Evolutionary conservation across 2,888 invertebrate genomes (phyloP), one percentile per base, ranked within the genome.

Genomic region (Eustalomyia histrio): DNA sequence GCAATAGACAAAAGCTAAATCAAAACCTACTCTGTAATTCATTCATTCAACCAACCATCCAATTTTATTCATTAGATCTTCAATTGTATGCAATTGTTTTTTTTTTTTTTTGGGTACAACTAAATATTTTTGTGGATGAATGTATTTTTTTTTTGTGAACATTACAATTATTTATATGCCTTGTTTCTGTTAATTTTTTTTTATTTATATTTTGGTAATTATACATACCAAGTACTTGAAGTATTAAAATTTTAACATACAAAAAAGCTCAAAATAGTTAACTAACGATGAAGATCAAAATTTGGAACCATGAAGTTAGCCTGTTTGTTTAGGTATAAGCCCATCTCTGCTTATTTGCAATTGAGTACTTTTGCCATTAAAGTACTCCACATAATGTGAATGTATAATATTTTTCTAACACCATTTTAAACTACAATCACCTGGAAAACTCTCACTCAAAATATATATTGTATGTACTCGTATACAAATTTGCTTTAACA

Each of bases 11-110:
- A 35, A 17, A 63, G 53, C 9, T 39, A 39, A 75, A 60, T 61
- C 17, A 16, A 76, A 43, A 60, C 24, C 55, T 43, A 61, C 67
- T 72, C 61, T 39, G 55, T 55, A 67, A 73, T 73, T 76, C 57
- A 69, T 50, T 64, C 69, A 76, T 53, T 63, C 67, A 79, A 53
- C 39, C 75, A 75, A 53, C 64, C 74, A 79, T 60, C 60, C 24
- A 47, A 64, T 60, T 67, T 61, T 63, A 67, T 69, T 64, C 69
- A 71, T 71, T 76, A 64, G 50, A 64, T 60, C 43, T 47, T 12
- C 8, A 18, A 8, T 21, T 60, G 60, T 39, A 67, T 71, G 64
- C 69, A 69, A 50, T 76, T 63, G 69, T 64, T 68, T 8, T 43
- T 58, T 8, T 29, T 58, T 64, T 68, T 7, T 43, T 57, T 7